A percentile compares a stretch with the other conserved stretches of the same genome.
Evolutionary conservation across 2,888 invertebrate species (phyloP).

Genomic region (Lypha dubia): DNA sequence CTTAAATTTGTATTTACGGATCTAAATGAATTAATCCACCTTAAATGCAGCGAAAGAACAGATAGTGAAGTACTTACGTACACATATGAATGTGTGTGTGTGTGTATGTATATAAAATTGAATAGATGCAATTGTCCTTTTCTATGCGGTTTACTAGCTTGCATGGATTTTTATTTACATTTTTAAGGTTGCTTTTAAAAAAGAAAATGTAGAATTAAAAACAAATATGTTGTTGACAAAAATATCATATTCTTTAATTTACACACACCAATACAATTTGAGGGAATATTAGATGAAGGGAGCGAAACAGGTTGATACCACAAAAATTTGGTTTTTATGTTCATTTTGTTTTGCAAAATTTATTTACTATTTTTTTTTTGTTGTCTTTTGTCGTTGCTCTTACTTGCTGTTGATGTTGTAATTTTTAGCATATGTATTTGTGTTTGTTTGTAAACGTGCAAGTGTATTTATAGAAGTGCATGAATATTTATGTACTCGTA

Average conservation of each 20-base stretch:
- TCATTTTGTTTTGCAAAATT: conserved; percentile 11
- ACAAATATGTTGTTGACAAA: conserved; percentile 12
- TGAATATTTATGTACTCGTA: not conserved
- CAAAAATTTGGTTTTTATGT: conserved; percentile 41
- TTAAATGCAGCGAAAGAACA: too few relatives aligned
- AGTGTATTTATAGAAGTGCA: not conserved
- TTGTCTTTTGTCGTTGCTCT: not conserved
- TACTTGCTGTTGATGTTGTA: not conserved
- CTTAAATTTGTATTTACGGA: too few relatives aligned
- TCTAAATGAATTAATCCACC: too few relatives aligned
- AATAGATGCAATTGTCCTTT: conserved; percentile 21
- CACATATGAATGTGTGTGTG: too few relatives aligned
- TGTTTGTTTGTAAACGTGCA: not conserved
- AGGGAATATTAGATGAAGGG: not conserved
- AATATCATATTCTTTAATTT: not conserved
- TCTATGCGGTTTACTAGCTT: conserved; percentile 33
- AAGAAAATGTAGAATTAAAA: not conserved
- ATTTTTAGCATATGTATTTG: conserved; percentile 4
- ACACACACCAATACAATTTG: conserved; percentile 4
- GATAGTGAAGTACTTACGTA: not conserved
- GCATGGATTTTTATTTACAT: conserved; percentile 53
- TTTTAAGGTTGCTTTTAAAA: conserved; percentile 64
- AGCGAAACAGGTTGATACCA: not conserved
- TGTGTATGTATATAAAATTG: not conserved
- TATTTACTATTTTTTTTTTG: not conserved